These are phyloP conservation scores for Drosophila melanogaster DNA, from an alignment of 1,140 invertebrate species.

Conservation along the genomic window DNA sequence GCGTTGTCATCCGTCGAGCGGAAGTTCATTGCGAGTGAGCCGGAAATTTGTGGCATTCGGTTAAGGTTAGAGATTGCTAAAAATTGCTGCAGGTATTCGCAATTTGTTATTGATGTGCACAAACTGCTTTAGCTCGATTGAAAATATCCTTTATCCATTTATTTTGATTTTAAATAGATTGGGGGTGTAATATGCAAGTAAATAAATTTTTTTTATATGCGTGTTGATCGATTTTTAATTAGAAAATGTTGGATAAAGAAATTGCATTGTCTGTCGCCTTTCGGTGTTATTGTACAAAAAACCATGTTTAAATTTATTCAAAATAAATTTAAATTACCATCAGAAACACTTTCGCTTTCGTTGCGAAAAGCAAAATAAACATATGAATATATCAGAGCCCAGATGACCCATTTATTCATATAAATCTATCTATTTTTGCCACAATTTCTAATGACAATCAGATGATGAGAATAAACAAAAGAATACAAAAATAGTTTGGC, in stretches of 20 bases:
- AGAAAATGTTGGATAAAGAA: too few species aligned
- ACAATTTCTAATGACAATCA: slow-evolving; percentile 45
- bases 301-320: neutral
- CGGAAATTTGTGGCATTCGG: slow-evolving; percentile 33
- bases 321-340: slow-evolving; percentile 4
- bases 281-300: too few species aligned
- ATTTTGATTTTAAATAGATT: neutral
- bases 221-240: too few species aligned
- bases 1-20: slow-evolving; percentile 54
- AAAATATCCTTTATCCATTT: neutral
- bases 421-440: slow-evolving; percentile 61
- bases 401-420: slow-evolving; percentile 45
- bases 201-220: too few species aligned
- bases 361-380: slow-evolving; percentile 28
- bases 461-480: slow-evolving; percentile 52
- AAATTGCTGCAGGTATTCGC: slow-evolving; percentile 4
- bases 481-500: slow-evolving; percentile 28
- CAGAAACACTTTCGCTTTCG: slow-evolving; percentile 66
- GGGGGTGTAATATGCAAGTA: too few species aligned
- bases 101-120: neutral
- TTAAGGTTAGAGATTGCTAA: slow-evolving; percentile 23
- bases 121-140: neutral
- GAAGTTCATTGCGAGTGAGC: slow-evolving; percentile 36
- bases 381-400: slow-evolving; percentile 22
- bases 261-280: too few species aligned